phyloP scores from a whole-genome alignment of 2,797 vertebrate genomes.

The Streptopelia turtur region DNA sequence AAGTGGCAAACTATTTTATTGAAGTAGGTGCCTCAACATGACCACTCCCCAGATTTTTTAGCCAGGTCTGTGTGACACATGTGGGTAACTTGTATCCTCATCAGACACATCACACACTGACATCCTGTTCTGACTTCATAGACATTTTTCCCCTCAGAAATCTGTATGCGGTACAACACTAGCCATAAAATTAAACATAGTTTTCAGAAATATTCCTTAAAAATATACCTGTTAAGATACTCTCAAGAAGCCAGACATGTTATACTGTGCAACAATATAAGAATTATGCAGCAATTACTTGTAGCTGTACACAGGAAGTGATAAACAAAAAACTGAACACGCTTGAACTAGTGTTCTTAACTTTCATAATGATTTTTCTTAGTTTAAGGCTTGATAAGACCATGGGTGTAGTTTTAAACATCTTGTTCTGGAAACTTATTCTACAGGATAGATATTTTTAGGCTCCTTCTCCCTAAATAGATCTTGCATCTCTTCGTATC shows the following conservation, averaged over 20 bases:
- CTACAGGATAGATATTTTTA: background rate
- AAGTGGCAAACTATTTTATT: background rate
- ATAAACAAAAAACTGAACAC: background rate
- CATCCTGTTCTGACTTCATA: background rate
- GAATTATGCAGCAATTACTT: background rate
- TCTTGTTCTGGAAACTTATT: background rate
- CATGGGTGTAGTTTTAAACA: background rate
- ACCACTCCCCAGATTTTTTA: background rate
- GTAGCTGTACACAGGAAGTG: fast-evolving
- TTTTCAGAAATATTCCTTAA: background rate
- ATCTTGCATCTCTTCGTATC: background rate
- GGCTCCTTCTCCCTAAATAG: background rate
- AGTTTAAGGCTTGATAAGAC: background rate
- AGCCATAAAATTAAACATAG: background rate
- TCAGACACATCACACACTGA: background rate
- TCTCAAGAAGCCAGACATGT: background rate
- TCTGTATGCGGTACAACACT: background rate
- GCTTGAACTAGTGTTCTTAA: background rate
- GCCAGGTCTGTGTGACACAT: background rate
- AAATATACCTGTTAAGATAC: background rate
- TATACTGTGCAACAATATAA: fast-evolving
- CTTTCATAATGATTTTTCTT: background rate
- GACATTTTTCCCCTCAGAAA: background rate
- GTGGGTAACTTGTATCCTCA: background rate
- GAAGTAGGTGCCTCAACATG: background rate